Evolutionary conservation across 2,888 invertebrate genomes (phyloP), one percentile per base, ranked within the genome.

Genomic region (Pheosia gnoma): DNA sequence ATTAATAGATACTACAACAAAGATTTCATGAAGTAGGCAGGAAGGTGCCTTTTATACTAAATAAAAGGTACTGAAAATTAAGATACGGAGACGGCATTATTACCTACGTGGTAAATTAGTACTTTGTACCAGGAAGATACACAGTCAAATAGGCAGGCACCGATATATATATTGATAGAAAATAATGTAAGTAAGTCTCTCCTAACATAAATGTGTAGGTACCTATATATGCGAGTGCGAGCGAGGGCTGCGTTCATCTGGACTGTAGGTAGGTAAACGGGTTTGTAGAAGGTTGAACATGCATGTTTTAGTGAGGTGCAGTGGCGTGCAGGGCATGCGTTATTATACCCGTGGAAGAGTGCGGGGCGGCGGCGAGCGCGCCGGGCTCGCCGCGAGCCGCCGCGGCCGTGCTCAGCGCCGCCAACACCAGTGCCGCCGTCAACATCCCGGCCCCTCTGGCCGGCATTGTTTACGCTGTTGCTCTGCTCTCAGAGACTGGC

Each of bases 381-480:
- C 7, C 43, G 45, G 36, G 25, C 11, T 49, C 59, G 59, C 41
- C 51, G 36, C n/a, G 60, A 62, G 73, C 37, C 39, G 37, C 41
- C 49, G 47, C 47, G n/a, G 60, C 53, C 49, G 66, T 61, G 57
- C 66, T 59, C 57, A 70, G 47, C 63, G 64, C 71, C 63, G 68
- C 65, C 68, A 70, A 61, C 60, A 68, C 67, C 57, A 71, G 70
- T 49, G 70, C 71, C 58, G 58, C 63, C 59, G 54, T 60, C 64
- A 67, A 65, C 66, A 59, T 66, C 69, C 59, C 54, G 39, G 25
- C 25, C 25, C 25, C 25, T 25, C 64, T 67, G 63, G 66, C 58
- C 41, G 51, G 57, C 55, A 55, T 58, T 62, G 41, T 11, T 53
- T 57, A 53, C 53, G 53, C 53, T 37, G 53, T 11, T 53, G 9